Evolutionary conservation across 1,140 invertebrate genomes (phyloP).

Genomic region (Tetragonula clypearis): DNA sequence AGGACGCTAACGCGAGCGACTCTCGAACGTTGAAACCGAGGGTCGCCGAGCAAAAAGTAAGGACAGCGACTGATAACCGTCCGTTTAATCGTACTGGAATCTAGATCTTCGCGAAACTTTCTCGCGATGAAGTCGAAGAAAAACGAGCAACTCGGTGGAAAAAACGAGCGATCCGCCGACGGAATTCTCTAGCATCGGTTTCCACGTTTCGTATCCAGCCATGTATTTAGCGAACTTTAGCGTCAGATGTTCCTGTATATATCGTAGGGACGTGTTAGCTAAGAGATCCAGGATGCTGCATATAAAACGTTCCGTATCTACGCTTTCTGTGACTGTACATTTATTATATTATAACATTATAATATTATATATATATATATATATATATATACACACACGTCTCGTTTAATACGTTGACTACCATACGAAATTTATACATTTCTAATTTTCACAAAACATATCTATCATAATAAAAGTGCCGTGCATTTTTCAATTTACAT

Average conservation of each 20-base stretch:
- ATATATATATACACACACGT: no score
- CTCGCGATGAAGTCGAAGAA: background rate
- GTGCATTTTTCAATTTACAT: no score
- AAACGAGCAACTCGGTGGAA: background rate
- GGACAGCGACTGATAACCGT: background rate
- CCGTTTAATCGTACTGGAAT: slow-evolving; percentile 1
- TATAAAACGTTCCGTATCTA: background rate
- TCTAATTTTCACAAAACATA: no score
- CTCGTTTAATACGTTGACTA: no score
- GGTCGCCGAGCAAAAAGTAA: background rate
- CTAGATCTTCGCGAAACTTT: background rate
- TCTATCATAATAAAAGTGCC: no score
- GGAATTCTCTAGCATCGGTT: background rate
- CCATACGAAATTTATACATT: no score
- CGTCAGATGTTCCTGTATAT: no score
- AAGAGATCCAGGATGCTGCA: no score
- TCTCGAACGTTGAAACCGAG: background rate
- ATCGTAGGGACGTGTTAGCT: no score
- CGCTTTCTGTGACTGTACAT: background rate
- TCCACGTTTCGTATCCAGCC: background rate
- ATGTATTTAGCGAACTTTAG: background rate
- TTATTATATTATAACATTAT: no score
- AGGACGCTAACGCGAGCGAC: background rate
- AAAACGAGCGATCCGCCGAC: background rate
- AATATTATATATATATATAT: no score